These are phyloP conservation scores for Rotaria sp. DNA, from an alignment of 2,888 invertebrate species.

Conservation along the genomic window DNA sequence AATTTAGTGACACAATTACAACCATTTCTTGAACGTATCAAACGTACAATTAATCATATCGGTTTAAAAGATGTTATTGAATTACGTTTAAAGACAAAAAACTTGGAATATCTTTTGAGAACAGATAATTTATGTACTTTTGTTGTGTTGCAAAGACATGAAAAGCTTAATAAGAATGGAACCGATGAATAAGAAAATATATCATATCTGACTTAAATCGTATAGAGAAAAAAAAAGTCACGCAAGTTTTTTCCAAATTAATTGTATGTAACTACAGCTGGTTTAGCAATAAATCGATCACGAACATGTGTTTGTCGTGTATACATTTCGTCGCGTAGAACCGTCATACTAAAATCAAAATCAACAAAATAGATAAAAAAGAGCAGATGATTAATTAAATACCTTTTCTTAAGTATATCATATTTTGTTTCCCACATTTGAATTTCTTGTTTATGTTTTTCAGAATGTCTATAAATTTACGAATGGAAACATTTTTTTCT, in stretches of 20 bases:
- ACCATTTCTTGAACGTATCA: slow-evolving; percentile 15
- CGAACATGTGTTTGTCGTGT: slow-evolving; percentile 16
- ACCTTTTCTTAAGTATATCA: slow-evolving; percentile 6
- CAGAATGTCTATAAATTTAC: neutral
- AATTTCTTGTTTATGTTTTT: slow-evolving; percentile 5
- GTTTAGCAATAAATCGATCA: neutral
- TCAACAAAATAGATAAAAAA: neutral
- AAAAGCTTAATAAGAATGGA: neutral
- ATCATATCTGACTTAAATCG: neutral
- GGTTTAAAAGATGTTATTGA: neutral
- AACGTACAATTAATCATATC: slow-evolving; percentile 11
- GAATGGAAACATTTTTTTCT: neutral
- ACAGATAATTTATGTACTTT: neutral
- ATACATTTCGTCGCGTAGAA: slow-evolving; percentile 29
- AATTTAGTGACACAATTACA: slow-evolving; percentile 19
- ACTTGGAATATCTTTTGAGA: neutral
- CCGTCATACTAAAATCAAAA: neutral
- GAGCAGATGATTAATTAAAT: neutral
- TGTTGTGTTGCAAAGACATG: neutral
- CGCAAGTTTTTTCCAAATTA: neutral
- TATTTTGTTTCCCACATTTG: slow-evolving; percentile 20
- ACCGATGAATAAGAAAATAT: neutral
- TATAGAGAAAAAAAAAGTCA: neutral
- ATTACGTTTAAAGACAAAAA: neutral
- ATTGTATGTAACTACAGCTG: neutral